These are phyloP conservation scores for Ashinkailepas kermadecensis DNA, from an alignment of 2,888 invertebrate species.

Conservation along the genomic window DNA sequence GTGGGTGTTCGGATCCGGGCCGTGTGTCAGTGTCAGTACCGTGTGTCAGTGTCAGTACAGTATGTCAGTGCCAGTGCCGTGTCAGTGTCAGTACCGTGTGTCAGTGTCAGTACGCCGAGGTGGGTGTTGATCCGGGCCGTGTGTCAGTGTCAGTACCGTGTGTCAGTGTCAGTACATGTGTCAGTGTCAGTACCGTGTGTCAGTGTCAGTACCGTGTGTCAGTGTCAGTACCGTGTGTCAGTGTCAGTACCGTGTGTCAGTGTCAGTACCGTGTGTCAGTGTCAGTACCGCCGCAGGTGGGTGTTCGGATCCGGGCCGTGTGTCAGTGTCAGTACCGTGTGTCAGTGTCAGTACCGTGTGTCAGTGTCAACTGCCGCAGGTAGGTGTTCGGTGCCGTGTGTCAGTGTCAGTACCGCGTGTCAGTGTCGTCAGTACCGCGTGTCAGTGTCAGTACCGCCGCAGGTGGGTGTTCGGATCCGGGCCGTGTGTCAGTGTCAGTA, in stretches of 20 bases:
- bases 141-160: too few species aligned
- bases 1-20: constrained; percentile 32
- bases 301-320: constrained; percentile 31
- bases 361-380: constrained; percentile 30
- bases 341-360: background rate
- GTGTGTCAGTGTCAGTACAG: too few species aligned
- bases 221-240: background rate
- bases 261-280: background rate
- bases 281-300: constrained; percentile 32
- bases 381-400: constrained; percentile 32
- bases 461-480: constrained; percentile 32
- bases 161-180: background rate
- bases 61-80: too few species aligned
- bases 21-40: background rate
- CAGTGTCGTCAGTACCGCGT: background rate
- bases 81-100: background rate
- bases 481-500: constrained; percentile 24
- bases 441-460: too few species aligned
- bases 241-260: background rate
- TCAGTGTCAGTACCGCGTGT: too few species aligned
- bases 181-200: too few species aligned
- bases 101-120: constrained; percentile 30
- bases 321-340: too few species aligned
- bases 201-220: too few species aligned
- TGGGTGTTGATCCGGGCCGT: constrained; percentile 30